Evolutionary conservation across 2,113 vertebrate genomes (phyloP).

Genomic region (Pterophyllum scalare): DNA sequence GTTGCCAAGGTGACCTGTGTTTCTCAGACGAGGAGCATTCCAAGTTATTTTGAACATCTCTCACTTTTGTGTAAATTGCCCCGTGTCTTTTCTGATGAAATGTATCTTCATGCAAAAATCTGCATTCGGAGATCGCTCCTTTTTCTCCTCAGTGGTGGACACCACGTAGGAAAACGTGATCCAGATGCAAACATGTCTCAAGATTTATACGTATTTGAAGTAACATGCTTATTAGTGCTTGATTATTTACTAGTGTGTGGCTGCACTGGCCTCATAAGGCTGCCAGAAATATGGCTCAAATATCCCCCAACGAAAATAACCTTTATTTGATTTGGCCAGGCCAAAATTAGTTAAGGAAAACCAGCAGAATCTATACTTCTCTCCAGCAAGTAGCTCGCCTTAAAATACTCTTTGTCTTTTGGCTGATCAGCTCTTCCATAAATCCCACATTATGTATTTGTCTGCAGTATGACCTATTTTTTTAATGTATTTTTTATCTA

Average conservation of each 20-base stretch:
- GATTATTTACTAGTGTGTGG: slow-evolving; percentile 39
- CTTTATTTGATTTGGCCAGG: slow-evolving; percentile 46
- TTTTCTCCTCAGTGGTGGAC: background rate
- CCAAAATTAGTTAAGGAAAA: slow-evolving; percentile 42
- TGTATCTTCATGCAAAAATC: background rate
- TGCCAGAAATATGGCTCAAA: slow-evolving; percentile 47
- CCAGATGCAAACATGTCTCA: slow-evolving; percentile 18
- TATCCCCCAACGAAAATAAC: slow-evolving; percentile 39
- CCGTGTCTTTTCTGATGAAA: background rate
- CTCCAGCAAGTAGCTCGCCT: slow-evolving; percentile 14
- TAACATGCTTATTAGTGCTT: slow-evolving; percentile 50
- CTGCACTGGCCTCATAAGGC: background rate
- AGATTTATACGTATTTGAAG: slow-evolving; percentile 6
- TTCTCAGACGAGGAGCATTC: slow-evolving; percentile 73
- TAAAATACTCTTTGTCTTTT: background rate
- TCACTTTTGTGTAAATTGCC: slow-evolving; percentile 29
- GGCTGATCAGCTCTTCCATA: slow-evolving; percentile 15
- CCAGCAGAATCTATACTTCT: slow-evolving; percentile 19
- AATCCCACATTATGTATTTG: background rate
- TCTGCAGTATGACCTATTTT: background rate
- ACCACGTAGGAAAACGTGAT: background rate
- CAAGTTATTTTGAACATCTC: slow-evolving; percentile 69
- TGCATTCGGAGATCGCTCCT: background rate
- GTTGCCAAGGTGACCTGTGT: slow-evolving; percentile 71
- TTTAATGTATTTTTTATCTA: no score